Percentiles rank a stretch among this genome's conserved stretches.
phyloP scores from a whole-genome alignment of 2,888 invertebrate genomes.

The Chironomus riparius region DNA sequence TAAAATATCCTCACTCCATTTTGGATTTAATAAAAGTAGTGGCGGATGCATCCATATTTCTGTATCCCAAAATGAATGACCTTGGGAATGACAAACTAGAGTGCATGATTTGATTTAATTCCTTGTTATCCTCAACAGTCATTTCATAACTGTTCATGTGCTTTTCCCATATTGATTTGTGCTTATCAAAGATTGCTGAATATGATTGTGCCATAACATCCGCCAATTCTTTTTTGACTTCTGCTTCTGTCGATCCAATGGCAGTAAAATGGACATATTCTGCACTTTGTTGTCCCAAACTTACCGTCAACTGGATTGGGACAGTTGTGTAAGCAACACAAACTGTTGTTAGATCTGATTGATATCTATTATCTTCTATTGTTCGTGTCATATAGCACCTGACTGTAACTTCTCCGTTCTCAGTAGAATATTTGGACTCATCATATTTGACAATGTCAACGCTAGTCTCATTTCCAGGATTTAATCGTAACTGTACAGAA shows the following conservation, averaged over 20 bases:
- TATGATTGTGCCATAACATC: slow-evolving; percentile 44
- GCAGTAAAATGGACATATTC: slow-evolving; percentile 8
- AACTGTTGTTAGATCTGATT: slow-evolving; percentile 41
- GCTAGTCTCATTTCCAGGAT: slow-evolving; percentile 25
- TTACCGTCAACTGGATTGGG: slow-evolving; percentile 44
- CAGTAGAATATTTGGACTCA: slow-evolving; percentile 48
- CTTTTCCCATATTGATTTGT: slow-evolving; percentile 2
- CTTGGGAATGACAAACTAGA: slow-evolving; percentile 50
- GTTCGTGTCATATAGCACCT: slow-evolving; percentile 44
- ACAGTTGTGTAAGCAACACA: slow-evolving; percentile 46
- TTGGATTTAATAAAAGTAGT: slow-evolving; percentile 46
- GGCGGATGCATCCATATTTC: slow-evolving; percentile 55
- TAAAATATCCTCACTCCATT: slow-evolving; percentile 45
- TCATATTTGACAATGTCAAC: slow-evolving; percentile 31
- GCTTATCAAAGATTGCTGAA: not conserved
- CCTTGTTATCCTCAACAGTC: not conserved
- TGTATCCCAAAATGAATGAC: slow-evolving; percentile 56
- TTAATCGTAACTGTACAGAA: slow-evolving; percentile 29
- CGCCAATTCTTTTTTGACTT: slow-evolving; percentile 5
- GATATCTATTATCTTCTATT: slow-evolving; percentile 42
- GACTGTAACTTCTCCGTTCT: not conserved
- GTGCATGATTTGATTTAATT: slow-evolving; percentile 44
- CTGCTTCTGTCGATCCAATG: slow-evolving; percentile 1
- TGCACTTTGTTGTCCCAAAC: slow-evolving; percentile 43
- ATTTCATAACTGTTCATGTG: slow-evolving; percentile 16